phyloP scores from a whole-genome alignment of 2,888 invertebrate genomes.

The Cyclophora albipunctata region DNA sequence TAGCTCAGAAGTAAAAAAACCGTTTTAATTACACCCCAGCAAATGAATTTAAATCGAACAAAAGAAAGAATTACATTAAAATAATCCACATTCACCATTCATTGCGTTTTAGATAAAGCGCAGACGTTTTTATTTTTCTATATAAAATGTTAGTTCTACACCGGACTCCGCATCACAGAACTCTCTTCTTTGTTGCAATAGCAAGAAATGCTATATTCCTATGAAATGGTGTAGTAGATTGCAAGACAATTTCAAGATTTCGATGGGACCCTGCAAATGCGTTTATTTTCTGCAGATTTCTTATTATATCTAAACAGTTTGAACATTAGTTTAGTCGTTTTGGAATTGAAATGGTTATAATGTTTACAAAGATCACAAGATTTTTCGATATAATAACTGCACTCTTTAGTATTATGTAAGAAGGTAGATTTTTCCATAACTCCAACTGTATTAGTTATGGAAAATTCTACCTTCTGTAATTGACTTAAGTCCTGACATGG shows the following conservation, averaged over 20 bases:
- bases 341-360: no score
- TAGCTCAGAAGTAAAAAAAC: not conserved
- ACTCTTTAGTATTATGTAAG: no score
- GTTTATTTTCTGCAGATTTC: constrained; percentile 15
- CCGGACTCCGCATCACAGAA: no score
- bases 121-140: constrained; percentile 39
- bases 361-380: no score
- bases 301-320: constrained; percentile 3
- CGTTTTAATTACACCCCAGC: not conserved
- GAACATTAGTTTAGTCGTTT: not conserved
- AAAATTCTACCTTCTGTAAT: no score
- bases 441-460: no score
- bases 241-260: constrained; percentile 31
- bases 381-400: no score
- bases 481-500: no score
- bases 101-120: constrained; percentile 41
- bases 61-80: constrained; percentile 14
- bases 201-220: no score
- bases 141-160: constrained; percentile 33
- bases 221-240: constrained; percentile 10
- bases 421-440: no score
- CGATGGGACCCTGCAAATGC: constrained; percentile 20
- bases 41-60: no score
- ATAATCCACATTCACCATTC: constrained; percentile 45
- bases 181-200: no score